phyloP scores from a whole-genome alignment of 2,797 vertebrate genomes.

The Aphelocoma californica region DNA sequence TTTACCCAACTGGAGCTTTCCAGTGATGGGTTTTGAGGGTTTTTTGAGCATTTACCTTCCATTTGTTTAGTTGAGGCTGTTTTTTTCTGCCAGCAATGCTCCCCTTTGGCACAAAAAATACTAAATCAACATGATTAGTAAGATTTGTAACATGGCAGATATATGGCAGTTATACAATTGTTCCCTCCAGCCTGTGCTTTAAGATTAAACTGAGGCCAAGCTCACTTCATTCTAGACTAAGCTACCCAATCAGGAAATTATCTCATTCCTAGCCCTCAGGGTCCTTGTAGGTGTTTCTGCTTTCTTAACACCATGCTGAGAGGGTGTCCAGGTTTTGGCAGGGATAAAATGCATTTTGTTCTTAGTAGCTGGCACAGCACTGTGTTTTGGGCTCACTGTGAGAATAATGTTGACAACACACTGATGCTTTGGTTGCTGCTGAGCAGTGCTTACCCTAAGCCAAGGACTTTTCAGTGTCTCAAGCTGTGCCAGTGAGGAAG shows the following conservation, averaged over 20 bases:
- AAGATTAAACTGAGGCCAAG: slow-evolving; percentile 1
- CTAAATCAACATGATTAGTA: background rate
- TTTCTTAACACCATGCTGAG: background rate
- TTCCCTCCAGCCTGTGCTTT: background rate
- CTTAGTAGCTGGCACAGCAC: rapidly evolving
- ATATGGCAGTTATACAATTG: background rate
- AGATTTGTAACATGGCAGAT: background rate
- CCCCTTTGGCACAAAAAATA: background rate
- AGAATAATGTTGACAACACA: background rate
- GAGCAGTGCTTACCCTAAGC: background rate
- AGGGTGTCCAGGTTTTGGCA: background rate
- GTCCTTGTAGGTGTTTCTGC: background rate
- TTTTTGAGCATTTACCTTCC: background rate
- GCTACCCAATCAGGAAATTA: background rate
- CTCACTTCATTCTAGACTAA: background rate
- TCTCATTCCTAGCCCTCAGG: background rate
- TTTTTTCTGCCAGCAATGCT: background rate
- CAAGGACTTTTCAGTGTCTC: background rate
- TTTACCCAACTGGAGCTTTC: background rate
- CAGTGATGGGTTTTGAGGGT: background rate
- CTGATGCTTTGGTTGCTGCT: background rate
- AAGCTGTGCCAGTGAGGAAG: background rate
- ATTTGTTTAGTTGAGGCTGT: background rate
- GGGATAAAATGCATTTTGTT: background rate
- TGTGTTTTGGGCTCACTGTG: background rate